phyloP scores from a whole-genome alignment of 2,797 vertebrate species.

The Parambassis ranga region DNA sequence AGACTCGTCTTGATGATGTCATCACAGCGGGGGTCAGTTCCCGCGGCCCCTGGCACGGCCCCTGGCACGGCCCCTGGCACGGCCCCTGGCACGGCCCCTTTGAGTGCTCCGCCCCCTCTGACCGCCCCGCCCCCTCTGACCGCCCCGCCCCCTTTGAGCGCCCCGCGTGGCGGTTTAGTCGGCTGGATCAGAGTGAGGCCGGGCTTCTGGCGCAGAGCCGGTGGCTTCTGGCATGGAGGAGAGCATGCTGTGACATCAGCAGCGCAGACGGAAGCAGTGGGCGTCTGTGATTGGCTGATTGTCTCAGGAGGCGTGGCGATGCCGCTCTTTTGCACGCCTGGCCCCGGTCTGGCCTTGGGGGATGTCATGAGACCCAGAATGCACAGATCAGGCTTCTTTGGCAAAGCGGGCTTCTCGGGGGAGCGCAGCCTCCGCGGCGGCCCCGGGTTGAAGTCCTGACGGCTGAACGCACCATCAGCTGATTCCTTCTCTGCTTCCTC shows the following conservation, averaged over 20 bases:
- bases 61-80: too few relatives aligned
- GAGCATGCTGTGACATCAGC: conserved; percentile 5
- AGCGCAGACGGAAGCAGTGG: background rate
- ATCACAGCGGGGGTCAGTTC: background rate
- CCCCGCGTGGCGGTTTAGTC: conserved; percentile 32
- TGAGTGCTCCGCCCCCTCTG: too few relatives aligned
- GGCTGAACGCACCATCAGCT: background rate
- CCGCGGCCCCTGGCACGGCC: background rate
- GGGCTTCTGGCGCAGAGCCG: conserved; percentile 85
- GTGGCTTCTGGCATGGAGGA: conserved; percentile 79
- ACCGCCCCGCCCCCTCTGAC: too few relatives aligned
- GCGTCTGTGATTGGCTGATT: background rate
- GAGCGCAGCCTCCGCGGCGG: conserved; percentile 1
- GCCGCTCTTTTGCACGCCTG: background rate
- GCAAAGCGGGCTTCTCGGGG: conserved; percentile 51
- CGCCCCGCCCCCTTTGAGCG: background rate
- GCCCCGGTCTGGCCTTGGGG: conserved; percentile 10
- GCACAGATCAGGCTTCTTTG: conserved; percentile 49
- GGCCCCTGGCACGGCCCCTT: too few relatives aligned
- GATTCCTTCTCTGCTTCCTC: background rate
- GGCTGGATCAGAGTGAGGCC: conserved; percentile 79
- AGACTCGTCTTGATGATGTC: background rate
- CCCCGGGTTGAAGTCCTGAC: background rate
- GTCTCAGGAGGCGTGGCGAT: background rate
- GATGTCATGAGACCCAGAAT: conserved; percentile 20